Evolutionary conservation across 2,797 vertebrate species (phyloP), one percentile per base, ranked within the genome.

Genomic region (Harpagifer antarcticus): DNA sequence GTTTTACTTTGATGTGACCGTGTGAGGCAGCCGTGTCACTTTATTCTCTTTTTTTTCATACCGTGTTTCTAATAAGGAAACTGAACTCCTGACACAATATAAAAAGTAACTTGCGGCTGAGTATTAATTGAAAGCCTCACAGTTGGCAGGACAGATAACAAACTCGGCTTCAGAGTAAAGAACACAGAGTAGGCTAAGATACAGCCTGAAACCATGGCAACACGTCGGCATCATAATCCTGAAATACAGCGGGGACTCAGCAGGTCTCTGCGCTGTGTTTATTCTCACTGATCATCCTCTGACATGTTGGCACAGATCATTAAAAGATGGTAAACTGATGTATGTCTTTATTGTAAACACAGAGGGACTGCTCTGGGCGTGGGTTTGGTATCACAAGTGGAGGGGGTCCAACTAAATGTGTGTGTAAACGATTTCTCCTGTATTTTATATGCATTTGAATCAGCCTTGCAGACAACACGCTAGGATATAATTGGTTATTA

Each of bases 201-300:
- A 78, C 82, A 75, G 87, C 85, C 86, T 78, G 90, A 85, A 88
- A 88, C 90, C 89, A 90, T 90, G 89, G 90, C 82, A 91, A 91
- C 90, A 69, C 55, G 71, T 81, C 76, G 58, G 60, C 61, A 42
- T 77, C 85, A 55, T 77, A 76, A 73, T 84, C 90, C 89, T 81
- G 80, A 75, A 75, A 83, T 86, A 74, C 75, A 85, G 53, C 73
- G n/a, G 81, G 70, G 67, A 73, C 87, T 78, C 88, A 79, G 87
- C 87, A 78, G 85, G 85, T 82, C 82, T 79, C 44, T 45, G 78
- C 3, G 53, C 52, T 58, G 72, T 45, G 78, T 78, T 84, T 55
- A 43, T 17, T 17, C 76, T 80, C 79, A 40, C 55, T 88, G 76
- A 84, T 85, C 74, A 76, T 59, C 54, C 45, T 3, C 68, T 40